These are phyloP conservation scores for Vandiemenella viatica DNA, from an alignment of 2,888 invertebrate genomes.

Conservation along the genomic window DNA sequence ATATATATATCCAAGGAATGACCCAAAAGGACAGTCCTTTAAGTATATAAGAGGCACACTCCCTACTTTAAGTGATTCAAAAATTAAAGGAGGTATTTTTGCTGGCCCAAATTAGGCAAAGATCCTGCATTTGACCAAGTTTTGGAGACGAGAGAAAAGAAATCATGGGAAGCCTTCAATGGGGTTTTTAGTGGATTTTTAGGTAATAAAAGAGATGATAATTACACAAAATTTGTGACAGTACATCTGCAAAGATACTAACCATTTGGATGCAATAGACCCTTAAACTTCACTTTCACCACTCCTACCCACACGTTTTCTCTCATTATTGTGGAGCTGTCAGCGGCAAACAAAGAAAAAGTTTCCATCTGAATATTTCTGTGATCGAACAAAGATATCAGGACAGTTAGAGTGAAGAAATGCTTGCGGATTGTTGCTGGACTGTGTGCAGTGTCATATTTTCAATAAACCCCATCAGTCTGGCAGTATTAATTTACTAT, in stretches of 20 bases:
- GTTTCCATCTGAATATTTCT: too few relatives aligned
- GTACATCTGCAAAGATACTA: neutral
- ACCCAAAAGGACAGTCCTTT: neutral
- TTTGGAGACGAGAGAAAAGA: neutral
- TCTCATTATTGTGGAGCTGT: neutral
- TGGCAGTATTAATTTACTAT: too few relatives aligned
- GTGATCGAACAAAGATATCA: conserved; percentile 1
- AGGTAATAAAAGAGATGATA: neutral
- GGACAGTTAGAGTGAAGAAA: conserved; percentile 3
- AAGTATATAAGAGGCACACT: neutral
- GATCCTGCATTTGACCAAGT: neutral
- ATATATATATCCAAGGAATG: too few relatives aligned
- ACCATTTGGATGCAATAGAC: too few relatives aligned
- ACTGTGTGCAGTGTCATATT: neutral
- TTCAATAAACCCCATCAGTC: too few relatives aligned
- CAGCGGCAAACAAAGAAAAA: too few relatives aligned
- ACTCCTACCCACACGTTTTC: neutral
- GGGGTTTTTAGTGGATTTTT: too few relatives aligned
- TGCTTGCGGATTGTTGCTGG: conserved; percentile 5
- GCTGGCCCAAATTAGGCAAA: neutral
- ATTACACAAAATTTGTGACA: neutral
- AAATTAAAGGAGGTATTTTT: neutral
- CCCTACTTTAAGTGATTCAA: neutral
- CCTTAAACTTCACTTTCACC: too few relatives aligned
- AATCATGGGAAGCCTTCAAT: neutral